Evolutionary conservation across 1,140 invertebrate species (phyloP), one percentile per base, ranked within the genome.

Genomic region (Drosophila prosaltans): DNA sequence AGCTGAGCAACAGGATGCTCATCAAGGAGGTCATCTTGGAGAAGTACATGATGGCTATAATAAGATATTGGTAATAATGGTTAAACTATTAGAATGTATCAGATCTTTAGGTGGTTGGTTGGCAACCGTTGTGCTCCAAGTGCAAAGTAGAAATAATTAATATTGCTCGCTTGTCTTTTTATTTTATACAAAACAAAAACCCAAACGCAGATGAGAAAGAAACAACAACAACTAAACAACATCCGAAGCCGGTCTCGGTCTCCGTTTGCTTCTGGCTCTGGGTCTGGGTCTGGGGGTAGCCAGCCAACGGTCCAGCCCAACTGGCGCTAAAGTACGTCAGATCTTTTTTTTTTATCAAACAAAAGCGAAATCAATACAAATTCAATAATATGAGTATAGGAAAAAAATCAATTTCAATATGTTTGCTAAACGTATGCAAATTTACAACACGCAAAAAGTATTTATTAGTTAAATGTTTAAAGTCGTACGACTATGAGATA

Each of bases 191-290:
- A 32, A 81, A 82, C 32, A 88, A 67, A 63, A 51, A 69, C 72
- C 84, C 74, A 88, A 89, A 83, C 81, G 62, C 71, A 78, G 72
- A 80, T 89, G 74, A 71, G 66, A 89, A 88, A 83, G 78, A 89
- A 89, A 60, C 78, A 80, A 48, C 65, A 40, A 28, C 60, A 72
- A 59, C 54, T 79, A 66, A 74, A 65, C 69, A 32, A 32, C 57
- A 66, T 65, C 48, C 30, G 73, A 80, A 88, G 83, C 83, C 84
- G 83, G 83, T 26, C 45, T 26, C 21, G 1, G 45, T 8, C n/a
- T 51, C 45, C 10, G 39, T 51, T 5, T 36, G 6, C 32, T 36
- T 36, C 84, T 80, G 74, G 28, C 55, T 61, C 45, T 40, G 73
- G 65, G 57, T 86, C 84, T 80, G 74, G 39, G 61, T 61, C 45